Conservation (phyloP, 2,113 vertebrate species). For the Ranitomeya variabilis region DNA sequence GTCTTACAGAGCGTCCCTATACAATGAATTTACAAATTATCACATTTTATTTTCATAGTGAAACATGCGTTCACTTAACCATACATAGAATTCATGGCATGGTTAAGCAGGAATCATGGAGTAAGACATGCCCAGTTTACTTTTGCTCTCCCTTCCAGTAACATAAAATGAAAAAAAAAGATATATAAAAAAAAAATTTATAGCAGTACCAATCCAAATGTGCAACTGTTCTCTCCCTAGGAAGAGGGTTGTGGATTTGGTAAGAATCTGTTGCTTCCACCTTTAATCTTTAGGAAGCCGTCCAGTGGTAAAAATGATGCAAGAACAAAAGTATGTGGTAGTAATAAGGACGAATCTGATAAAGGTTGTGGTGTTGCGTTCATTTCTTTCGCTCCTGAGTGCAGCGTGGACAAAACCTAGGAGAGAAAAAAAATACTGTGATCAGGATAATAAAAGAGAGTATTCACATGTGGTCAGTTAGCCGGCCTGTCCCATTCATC, state of each 20-base stretch:
- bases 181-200: neutral
- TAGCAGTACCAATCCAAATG: slow-evolving; percentile 49
- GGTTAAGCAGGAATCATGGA: neutral
- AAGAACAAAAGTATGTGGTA: slow-evolving; percentile 29
- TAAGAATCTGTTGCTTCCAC: slow-evolving; percentile 26
- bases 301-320: slow-evolving; percentile 37
- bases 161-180: neutral
- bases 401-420: slow-evolving; percentile 95
- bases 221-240: slow-evolving; percentile 43
- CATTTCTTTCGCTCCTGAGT: slow-evolving; percentile 92
- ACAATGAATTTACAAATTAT: neutral
- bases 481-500: no score
- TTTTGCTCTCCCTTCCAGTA: neutral
- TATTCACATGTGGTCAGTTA: neutral
- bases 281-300: slow-evolving; percentile 18
- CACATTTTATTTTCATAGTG: neutral
- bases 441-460: neutral
- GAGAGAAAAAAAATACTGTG: neutral
- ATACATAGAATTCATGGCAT: neutral
- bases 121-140: neutral
- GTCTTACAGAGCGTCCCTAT: neutral
- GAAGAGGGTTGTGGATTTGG: slow-evolving; percentile 33
- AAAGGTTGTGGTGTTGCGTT: neutral
- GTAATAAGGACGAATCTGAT: slow-evolving; percentile 32
- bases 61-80: neutral